Evolutionary conservation across 2,797 vertebrate species (phyloP), one percentile per base, ranked within the genome.

Genomic region (Mycteria americana): DNA sequence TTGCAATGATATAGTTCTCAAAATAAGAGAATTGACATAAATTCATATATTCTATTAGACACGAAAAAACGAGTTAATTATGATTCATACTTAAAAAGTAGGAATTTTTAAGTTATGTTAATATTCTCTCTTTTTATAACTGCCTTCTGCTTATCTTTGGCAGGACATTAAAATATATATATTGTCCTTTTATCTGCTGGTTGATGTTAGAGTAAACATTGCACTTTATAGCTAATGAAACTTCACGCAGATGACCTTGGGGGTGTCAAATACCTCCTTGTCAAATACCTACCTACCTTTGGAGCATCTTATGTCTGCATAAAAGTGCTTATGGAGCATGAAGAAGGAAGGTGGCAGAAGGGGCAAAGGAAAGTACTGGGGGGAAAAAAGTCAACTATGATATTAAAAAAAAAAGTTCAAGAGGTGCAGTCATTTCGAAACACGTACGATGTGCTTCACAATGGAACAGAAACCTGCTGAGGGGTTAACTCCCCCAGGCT

Each of bases 201-300:
- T 18, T 51, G 41, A 51, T 39, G 15, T 50, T 72, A 27, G 11
- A 72, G 21, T 43, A 84, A 93, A 82, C 10, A 10, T 37, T 45
- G 50, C 0, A 0, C 27, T 72, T 85, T 1, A 1, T 17, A 68
- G 30, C 18, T 60, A n/a, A n/a, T 37, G 41, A 37, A 84, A 63
- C 23, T 11, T 73, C 79, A 27, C 1, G 5, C 5, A 0, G 24
- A 5, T 46, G 69, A 88, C 64, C 62, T 65, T 75, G 39, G 18
- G 11, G 35, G 33, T 51, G 33, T 78, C 65, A 65, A 50, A 74
- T 7, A 70, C 19, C 37, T 78, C 45, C 50, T 62, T 57, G 23
- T 54, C 39, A 41, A 30, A 39, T 24, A 35, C 31, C 39, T 50
- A 2, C 51, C 19, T 37, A 9, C 37, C 18, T 77, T 46, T 53